phyloP scores from a whole-genome alignment of 2,888 invertebrate species.

The Stenotaenia linearis region DNA sequence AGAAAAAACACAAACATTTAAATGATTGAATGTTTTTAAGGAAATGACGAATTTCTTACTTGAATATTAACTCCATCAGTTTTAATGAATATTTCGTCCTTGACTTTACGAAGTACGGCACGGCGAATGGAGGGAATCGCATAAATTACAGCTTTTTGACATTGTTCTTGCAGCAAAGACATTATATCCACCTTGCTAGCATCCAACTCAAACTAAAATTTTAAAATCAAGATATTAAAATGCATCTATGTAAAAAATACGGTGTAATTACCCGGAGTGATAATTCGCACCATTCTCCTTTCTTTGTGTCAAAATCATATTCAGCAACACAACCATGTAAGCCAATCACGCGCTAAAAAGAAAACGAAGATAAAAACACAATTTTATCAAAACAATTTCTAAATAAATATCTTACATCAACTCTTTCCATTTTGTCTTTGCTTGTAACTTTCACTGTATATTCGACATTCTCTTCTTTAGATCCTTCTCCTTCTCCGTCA shows the following conservation, averaged over 20 bases:
- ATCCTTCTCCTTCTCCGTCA: slow-evolving; percentile 43
- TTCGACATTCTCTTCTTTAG: slow-evolving; percentile 39
- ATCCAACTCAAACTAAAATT: slow-evolving; percentile 55
- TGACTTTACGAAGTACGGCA: slow-evolving; percentile 60
- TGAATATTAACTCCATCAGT: slow-evolving; percentile 93
- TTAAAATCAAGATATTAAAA: background rate
- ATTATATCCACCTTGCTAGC: slow-evolving; percentile 68
- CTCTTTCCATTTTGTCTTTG: background rate
- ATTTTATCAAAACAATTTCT: background rate
- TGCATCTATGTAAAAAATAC: too few relatives aligned
- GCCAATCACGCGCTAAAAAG: slow-evolving; percentile 44
- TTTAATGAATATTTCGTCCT: slow-evolving; percentile 61
- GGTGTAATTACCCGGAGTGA: slow-evolving; percentile 69
- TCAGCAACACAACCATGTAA: slow-evolving; percentile 52
- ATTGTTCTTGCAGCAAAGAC: slow-evolving; percentile 64
- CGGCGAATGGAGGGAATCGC: slow-evolving; percentile 73
- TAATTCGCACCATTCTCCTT: slow-evolving; percentile 78
- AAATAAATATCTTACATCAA: background rate
- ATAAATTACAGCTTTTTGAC: slow-evolving; percentile 67
- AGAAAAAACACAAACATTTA: background rate
- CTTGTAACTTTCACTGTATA: slow-evolving; percentile 46
- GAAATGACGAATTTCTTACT: slow-evolving; percentile 46
- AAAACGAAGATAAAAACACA: slow-evolving; percentile 21
- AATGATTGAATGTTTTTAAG: background rate
- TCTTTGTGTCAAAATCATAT: slow-evolving; percentile 69